These are phyloP conservation scores for Itoplectis maculator DNA, from an alignment of 2,888 invertebrate species.

Conservation along the genomic window DNA sequence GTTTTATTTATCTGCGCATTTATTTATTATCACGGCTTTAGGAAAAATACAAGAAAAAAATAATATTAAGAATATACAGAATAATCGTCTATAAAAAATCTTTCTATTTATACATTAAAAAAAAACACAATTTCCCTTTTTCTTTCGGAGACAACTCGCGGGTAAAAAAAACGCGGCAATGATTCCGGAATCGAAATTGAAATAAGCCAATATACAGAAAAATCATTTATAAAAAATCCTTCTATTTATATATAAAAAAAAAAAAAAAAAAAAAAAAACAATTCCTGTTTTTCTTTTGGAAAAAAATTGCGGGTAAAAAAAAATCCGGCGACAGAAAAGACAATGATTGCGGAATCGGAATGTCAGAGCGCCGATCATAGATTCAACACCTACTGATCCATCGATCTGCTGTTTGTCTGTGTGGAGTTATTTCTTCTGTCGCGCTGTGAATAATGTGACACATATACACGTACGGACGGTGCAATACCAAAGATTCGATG, in stretches of 20 bases:
- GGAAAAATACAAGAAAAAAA: not conserved
- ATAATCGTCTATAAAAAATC: no score
- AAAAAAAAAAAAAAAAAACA: no score
- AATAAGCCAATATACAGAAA: not conserved
- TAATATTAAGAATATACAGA: no score
- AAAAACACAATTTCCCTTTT: not conserved
- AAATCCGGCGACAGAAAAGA: not conserved
- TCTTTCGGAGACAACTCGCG: not conserved
- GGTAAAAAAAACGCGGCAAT: not conserved
- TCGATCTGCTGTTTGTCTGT: not conserved
- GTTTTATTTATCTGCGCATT: not conserved
- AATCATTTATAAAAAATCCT: not conserved
- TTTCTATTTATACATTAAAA: no score
- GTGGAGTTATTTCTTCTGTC: constrained; percentile 12
- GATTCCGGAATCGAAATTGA: not conserved
- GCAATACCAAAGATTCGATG: constrained; percentile 18
- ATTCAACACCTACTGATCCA: not conserved
- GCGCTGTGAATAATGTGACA: not conserved
- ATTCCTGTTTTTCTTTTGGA: not conserved
- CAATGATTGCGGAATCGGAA: not conserved
- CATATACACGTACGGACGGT: constrained; percentile 20
- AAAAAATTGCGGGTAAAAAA: not conserved
- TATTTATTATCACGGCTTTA: not conserved
- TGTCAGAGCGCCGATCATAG: not conserved
- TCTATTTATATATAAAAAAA: no score